phyloP scores from a whole-genome alignment of 1,140 invertebrate species.

The Scaptomyza pallida region DNA sequence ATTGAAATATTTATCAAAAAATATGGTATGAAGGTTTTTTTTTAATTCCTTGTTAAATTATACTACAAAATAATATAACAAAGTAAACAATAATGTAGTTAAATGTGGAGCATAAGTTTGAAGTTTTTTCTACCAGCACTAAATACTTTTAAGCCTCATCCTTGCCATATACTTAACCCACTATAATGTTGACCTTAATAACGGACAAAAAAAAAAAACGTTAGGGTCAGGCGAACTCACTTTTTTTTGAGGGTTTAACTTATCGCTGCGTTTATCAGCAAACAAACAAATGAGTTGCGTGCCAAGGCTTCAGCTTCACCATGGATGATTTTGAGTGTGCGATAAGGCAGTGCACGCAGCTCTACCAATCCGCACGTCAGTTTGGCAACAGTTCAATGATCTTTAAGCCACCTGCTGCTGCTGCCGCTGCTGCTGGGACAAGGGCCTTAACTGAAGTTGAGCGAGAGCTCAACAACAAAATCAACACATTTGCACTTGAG shows the following conservation, averaged over 20 bases:
- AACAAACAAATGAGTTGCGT: conserved; percentile 74
- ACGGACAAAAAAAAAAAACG: too few species aligned
- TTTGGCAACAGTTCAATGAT: conserved; percentile 62
- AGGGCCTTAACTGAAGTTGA: conserved; percentile 19
- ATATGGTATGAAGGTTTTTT: too few species aligned
- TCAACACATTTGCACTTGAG: conserved; percentile 72
- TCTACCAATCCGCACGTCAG: conserved; percentile 27
- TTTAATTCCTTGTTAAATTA: too few species aligned
- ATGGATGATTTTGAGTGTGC: conserved; percentile 24
- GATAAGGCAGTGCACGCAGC: conserved; percentile 49
- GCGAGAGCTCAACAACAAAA: conserved; percentile 55
- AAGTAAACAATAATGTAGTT: too few species aligned
- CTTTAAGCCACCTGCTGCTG: conserved; percentile 68
- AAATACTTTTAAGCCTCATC: too few species aligned
- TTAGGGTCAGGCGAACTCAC: conserved; percentile 36
- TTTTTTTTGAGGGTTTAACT: conserved; percentile 22
- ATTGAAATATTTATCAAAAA: too few species aligned
- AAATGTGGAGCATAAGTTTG: too few species aligned
- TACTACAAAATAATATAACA: too few species aligned
- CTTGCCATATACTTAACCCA: too few species aligned
- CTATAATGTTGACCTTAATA: conserved; percentile 3
- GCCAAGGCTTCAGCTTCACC: conserved; percentile 6
- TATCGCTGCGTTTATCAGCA: conserved; percentile 48
- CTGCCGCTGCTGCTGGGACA: conserved; percentile 51
- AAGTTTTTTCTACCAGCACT: too few species aligned